Evolutionary conservation across 2,797 vertebrate genomes (phyloP).

Genomic region (Megaceryle alcyon): DNA sequence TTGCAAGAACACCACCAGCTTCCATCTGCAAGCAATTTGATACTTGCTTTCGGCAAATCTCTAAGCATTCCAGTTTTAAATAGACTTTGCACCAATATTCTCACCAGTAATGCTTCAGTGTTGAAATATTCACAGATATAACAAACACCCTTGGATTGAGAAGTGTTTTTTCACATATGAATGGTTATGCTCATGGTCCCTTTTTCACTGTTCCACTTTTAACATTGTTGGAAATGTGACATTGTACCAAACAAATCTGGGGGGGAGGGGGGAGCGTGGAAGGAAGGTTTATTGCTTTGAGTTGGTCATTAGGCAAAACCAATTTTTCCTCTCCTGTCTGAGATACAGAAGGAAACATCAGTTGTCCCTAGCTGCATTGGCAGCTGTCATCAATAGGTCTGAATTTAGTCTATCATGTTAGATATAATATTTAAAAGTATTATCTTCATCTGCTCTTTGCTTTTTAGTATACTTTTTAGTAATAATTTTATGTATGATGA

Average conservation of each 20-base stretch:
- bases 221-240: not conserved
- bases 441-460: not conserved
- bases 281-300: not conserved
- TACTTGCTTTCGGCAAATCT: slow-evolving; percentile 51
- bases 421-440: not conserved
- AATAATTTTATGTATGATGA: not conserved
- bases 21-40: slow-evolving; percentile 65
- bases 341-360: not conserved
- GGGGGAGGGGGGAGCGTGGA: too few relatives aligned
- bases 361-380: not conserved
- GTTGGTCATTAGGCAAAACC: not conserved
- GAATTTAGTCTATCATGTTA: not conserved
- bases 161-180: not conserved
- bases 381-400: not conserved
- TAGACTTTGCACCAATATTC: slow-evolving; percentile 34
- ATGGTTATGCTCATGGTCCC: not conserved
- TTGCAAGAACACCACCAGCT: slow-evolving; percentile 40
- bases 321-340: not conserved
- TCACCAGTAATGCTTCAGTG: not conserved
- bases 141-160: not conserved
- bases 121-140: slow-evolving; percentile 31
- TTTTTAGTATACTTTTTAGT: not conserved
- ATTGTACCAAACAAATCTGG: not conserved
- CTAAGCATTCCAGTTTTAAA: slow-evolving; percentile 50
- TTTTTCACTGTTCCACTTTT: not conserved